Evolutionary conservation across 2,888 invertebrate genomes (phyloP), one percentile per base, ranked within the genome.

Genomic region (Macaria notata): DNA sequence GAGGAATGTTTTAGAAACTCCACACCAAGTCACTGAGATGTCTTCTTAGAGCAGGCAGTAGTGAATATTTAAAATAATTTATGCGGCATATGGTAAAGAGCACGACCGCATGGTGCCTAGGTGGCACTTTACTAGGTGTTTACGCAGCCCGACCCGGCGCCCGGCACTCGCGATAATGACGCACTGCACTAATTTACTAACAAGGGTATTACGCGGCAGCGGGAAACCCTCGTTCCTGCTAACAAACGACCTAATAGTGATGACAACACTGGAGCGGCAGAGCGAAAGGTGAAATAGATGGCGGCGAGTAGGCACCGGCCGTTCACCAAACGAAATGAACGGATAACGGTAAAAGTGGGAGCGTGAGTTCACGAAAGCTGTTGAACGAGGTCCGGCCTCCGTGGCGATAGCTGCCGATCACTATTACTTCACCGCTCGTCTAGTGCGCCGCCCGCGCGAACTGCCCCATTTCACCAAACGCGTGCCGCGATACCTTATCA

Each of bases 271-370:
- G 81, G 70, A 76, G 63, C 65, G 70, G 64, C 68, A 66, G 65
- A 73, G 71, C 75, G 63, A 56, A 50, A 62, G 46, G 57, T 66
- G 63, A 53, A 59, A 59, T 55, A 73, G 73, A 69, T 65, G 70
- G 68, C 73, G 74, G 79, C 84, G 83, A 78, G 81, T 77, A 75
- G 76, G 73, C 85, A 76, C 81, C 81, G 83, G 76, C 77, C 79
- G 79, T 78, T 78, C 82, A 81, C 79, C 69, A 83, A 85, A 81
- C 78, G 81, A 90, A 90, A 90, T 90, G 90, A 88, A 83, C 83
- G 86, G 76, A 72, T 88, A 90, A 90, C 91, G 88, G 90, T 91
- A 91, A 89, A 90, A 86, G 90, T 86, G 76, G 81, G 79, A 84
- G 83, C 78, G 79, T 74, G 79, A 81, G 75, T 75, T 80, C 81